Percentiles rank a stretch among this genome's conserved stretches.
phyloP scores from a whole-genome alignment of 2,888 invertebrate genomes.

The Embidobia sp. region DNA sequence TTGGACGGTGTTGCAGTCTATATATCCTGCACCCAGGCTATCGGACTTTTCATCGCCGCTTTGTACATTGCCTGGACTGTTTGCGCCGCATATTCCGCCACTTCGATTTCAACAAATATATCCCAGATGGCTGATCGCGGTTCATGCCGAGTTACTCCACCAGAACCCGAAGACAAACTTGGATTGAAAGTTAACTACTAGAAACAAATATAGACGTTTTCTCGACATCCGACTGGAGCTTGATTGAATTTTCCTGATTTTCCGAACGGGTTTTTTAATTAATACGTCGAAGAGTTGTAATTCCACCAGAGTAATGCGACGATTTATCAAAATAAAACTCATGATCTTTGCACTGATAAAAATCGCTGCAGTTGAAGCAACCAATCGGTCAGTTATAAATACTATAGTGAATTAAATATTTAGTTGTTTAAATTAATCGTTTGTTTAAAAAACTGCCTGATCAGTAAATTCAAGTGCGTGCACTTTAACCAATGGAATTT shows the following conservation, averaged over 20 bases:
- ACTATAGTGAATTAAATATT: no score
- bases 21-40: slow-evolving; percentile 86
- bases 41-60: slow-evolving; percentile 82
- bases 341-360: no score
- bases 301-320: no score
- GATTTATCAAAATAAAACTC: no score
- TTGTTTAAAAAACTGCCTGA: no score
- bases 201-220: slow-evolving; percentile 31
- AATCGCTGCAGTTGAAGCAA: no score
- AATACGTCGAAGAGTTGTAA: background rate
- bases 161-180: slow-evolving; percentile 29
- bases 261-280: slow-evolving; percentile 1
- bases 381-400: no score
- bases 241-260: slow-evolving; percentile 14
- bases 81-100: slow-evolving; percentile 84
- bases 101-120: slow-evolving; percentile 84
- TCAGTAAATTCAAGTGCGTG: no score
- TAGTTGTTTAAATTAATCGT: no score
- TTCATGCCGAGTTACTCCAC: slow-evolving; percentile 2
- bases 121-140: slow-evolving; percentile 84
- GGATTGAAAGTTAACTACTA: slow-evolving; percentile 39
- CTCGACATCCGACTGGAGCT: background rate
- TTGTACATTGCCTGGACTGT: slow-evolving; percentile 81
- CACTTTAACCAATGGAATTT: no score
- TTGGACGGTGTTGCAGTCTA: slow-evolving; percentile 84